Conservation (phyloP, 2,888 invertebrate species). For the Pammene aurita region DNA sequence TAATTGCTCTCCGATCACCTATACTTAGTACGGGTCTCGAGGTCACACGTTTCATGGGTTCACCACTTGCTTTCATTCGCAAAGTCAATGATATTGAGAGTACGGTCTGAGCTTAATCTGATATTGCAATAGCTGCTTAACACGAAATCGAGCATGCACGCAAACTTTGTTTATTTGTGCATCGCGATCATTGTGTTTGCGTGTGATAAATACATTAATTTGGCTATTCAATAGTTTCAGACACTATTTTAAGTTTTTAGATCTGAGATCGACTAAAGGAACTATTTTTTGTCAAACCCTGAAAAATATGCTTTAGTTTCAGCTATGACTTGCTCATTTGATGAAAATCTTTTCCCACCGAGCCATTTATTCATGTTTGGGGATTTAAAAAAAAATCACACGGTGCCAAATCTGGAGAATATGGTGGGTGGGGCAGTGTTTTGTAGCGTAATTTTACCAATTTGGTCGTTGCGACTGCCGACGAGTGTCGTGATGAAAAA, state of each 20-base stretch:
- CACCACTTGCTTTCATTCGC: background rate
- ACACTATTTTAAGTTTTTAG: background rate
- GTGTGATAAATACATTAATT: slow-evolving; percentile 11
- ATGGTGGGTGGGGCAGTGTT: too few species aligned
- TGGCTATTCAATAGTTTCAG: background rate
- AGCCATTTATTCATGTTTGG: too few species aligned
- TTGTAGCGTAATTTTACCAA: too few species aligned
- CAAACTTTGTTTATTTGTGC: slow-evolving; percentile 14
- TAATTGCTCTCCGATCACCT: background rate
- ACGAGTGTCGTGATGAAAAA: too few species aligned
- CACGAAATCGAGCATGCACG: slow-evolving; percentile 23
- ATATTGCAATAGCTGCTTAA: slow-evolving; percentile 30
- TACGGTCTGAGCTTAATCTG: slow-evolving; percentile 10
- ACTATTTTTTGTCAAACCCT: too few species aligned
- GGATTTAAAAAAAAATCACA: too few species aligned
- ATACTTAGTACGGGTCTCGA: background rate
- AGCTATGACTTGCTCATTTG: too few species aligned
- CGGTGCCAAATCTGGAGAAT: too few species aligned
- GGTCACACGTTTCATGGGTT: slow-evolving; percentile 4
- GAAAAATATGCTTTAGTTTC: too few species aligned
- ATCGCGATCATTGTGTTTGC: slow-evolving; percentile 1
- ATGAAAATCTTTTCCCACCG: too few species aligned
- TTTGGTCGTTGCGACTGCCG: too few species aligned
- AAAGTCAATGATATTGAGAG: background rate
- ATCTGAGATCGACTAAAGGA: too few species aligned